Base-by-base conservation (phyloP, 2,113 vertebrate genomes). In the Chionomys nivalis region DNA sequence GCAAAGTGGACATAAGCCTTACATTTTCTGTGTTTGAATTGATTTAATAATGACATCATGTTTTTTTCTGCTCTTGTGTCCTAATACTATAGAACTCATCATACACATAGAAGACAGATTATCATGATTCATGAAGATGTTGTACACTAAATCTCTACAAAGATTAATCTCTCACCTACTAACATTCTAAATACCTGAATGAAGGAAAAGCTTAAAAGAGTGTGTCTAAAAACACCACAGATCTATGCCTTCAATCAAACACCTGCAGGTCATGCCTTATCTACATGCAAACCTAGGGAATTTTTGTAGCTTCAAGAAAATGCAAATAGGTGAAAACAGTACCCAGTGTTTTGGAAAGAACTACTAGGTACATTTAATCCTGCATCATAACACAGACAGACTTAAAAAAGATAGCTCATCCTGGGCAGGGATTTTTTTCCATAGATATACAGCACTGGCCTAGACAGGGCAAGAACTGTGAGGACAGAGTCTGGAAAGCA, bases 321-420 rank as follows among this genome's bases (percentile, higher is more conserved):
- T 44, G 49, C 4, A 58, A 58, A 87, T 4, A 26, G 16, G 12
- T 65, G 82, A 33, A 24, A 61, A 70, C 75, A 17, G 75, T 28
- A 61, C 76, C 86, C 75, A 23, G 1, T 90, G 31, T 92, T 87
- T 83, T 87, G 52, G 47, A 49, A 93, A 94, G 82, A 72, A 87
- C 28, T 87, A 83, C 81, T 87, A 95, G 61, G 75, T 87, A 47
- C 9, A 49, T 68, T 95, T 94, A 72, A 75, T 33, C 49, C 85
- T n/a, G 31, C 0, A 42, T 76, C 78, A 95, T 87, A 87, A 95
- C 42, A 72, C 78, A 49, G 19, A 83, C 24, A 75, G 55, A 91
- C 3, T 87, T 87, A 73, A 90, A 97, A 73, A 76, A 93, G 89
- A 33, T 85, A 76, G 65, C 82, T 97, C 42, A 77, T 77, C 93